Base-by-base conservation (phyloP, 2,113 vertebrate species). In the Enhydra lutris region DNA sequence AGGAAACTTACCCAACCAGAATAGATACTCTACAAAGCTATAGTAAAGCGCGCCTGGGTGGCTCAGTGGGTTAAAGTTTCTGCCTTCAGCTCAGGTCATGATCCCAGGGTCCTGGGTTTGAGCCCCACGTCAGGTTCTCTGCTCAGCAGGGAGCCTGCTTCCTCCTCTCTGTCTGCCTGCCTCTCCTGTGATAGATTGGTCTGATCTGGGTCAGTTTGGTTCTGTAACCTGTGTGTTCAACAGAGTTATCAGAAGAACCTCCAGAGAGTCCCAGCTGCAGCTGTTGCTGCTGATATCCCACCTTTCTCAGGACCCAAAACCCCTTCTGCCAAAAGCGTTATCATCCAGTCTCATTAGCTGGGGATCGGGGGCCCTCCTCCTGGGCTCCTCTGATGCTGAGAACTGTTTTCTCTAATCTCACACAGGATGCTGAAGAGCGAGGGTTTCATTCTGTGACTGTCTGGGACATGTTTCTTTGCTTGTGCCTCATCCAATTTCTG, bases 321-420 rank as follows among this genome's bases (percentile, higher is more conserved):
- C 84, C 99, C 99, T 99, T 99, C 99, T 84, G 99, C 99, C 99
- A 99, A 99, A 99, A 99, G 99, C 99, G 99, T 39, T 99, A 99
- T 99, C 99, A 99, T 99, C 99, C 99, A 99, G 99, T 98, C 99
- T 99, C 99, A 99, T 99, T 98, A 99, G 99, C 99, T 99, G 99
- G 86, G 99, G 99, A 98, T 99, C 99, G 99, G 74, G 99, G 99
- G 98, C 99, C 99, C 98, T 99, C 99, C 98, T 99, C 99, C 98
- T 99, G 99, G 97, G 99, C 99, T 84, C 99, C 99, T 97, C 99
- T 99, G 99, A 99, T 99, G 99, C 99, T 99, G 98, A 99, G 99
- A 99, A 99, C 99, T 99, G 99, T 99, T 99, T 99, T 99, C 98
- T 99, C 99, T 99, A 99, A 99, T 99, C 99, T 99, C 99, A 98